Conservation (phyloP, 1,140 invertebrate genomes). For the Trypoxylus dichotomus region DNA sequence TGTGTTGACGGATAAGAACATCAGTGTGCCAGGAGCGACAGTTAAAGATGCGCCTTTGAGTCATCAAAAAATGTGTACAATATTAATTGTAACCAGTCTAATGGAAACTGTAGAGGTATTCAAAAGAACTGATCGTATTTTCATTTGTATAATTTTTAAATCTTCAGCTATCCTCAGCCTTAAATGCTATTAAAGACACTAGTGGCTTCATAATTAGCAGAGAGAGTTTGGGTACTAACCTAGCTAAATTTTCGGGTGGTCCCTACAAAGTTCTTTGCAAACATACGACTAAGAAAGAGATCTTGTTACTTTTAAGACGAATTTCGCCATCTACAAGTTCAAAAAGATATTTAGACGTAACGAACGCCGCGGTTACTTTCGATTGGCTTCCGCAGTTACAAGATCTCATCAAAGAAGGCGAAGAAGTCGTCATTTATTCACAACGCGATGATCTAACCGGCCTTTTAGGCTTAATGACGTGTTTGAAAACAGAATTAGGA, state of each 20-base stretch:
- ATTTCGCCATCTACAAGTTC: background rate
- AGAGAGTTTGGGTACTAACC: background rate
- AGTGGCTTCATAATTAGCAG: background rate
- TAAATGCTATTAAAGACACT: background rate
- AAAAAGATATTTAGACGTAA: background rate
- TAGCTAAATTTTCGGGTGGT: background rate
- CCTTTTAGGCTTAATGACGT: conserved; percentile 81
- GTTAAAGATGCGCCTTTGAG: no score
- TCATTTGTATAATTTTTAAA: no score
- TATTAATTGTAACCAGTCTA: background rate
- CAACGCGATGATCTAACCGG: conserved; percentile 74
- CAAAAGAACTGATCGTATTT: background rate
- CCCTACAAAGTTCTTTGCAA: conserved; percentile 76
- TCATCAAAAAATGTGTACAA: background rate
- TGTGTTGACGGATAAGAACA: background rate
- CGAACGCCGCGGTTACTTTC: conserved; percentile 45
- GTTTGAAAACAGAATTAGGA: conserved; percentile 69
- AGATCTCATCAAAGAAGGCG: conserved; percentile 58
- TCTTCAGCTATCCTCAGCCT: background rate
- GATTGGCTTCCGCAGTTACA: conserved; percentile 61
- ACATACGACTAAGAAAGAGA: conserved; percentile 64
- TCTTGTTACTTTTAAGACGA: background rate
- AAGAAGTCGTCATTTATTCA: conserved; percentile 61
- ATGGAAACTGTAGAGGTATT: background rate
- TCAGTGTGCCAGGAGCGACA: background rate